These are phyloP conservation scores for Lysandra coridon DNA, from an alignment of 2,888 invertebrate genomes.

Conservation along the genomic window DNA sequence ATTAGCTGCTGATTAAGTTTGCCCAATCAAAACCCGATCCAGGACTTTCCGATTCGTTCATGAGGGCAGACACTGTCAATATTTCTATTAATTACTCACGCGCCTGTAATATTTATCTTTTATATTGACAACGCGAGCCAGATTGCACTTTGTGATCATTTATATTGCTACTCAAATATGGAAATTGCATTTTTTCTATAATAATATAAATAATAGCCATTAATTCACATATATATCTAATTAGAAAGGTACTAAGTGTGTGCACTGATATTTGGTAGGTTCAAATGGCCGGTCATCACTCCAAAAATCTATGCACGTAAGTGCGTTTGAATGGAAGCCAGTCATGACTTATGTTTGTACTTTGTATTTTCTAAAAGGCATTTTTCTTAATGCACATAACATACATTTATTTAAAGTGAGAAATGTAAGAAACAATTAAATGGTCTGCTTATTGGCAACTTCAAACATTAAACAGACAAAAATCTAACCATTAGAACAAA, in stretches of 20 bases:
- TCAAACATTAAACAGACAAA: slow-evolving; percentile 4
- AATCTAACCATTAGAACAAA: slow-evolving; percentile 9
- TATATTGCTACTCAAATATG: background rate
- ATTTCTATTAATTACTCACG: slow-evolving; percentile 7
- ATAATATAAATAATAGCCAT: too few species aligned
- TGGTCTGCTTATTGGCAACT: background rate
- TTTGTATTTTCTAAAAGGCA: too few species aligned
- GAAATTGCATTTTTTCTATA: background rate
- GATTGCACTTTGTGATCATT: background rate
- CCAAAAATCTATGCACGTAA: too few species aligned
- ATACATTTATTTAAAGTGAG: too few species aligned
- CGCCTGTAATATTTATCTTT: background rate
- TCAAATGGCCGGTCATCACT: too few species aligned
- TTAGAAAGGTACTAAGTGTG: too few species aligned
- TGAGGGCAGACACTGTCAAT: slow-evolving; percentile 33
- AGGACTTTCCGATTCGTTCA: slow-evolving; percentile 45
- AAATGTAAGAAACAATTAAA: background rate
- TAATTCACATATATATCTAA: too few species aligned
- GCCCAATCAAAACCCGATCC: slow-evolving; percentile 52
- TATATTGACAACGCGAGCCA: background rate
- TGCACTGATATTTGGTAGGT: too few species aligned
- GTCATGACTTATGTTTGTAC: too few species aligned
- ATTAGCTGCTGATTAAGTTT: slow-evolving; percentile 45
- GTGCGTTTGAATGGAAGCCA: too few species aligned
- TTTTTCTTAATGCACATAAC: too few species aligned